Evolutionary conservation across 2,888 invertebrate species (phyloP), one percentile per base, ranked within the genome.

Genomic region (Heliconius aoede): DNA sequence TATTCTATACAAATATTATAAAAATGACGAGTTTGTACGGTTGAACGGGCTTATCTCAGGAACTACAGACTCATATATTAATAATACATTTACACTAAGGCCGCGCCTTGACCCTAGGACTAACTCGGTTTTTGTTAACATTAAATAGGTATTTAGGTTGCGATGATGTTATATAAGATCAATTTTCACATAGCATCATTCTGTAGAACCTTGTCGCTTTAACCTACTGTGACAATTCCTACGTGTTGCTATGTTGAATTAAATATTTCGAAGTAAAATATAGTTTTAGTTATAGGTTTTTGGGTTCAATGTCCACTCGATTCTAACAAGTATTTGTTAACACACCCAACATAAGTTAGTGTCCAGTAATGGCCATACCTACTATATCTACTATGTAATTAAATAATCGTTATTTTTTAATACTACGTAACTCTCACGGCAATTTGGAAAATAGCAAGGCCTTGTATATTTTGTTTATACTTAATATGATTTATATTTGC

Each of bases 321-420:
- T 24, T 24, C n/a, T 65, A 65, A 65, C 32, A 64, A n/a, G 64
- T 68, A 28, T 51, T 30, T 69, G 36, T 72, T n/a, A 58, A 58
- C 32, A 58, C 32, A 71, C 18, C 58, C n/a, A 60, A 15, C 60
- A 26, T 40, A 68, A 24, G n/a, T 71, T 36, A 58, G 28, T 28
- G 46, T 69, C 28, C 74, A 32, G 46, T 68, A 28, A 46, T 28
- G 26, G 67, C 40, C 3, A 26, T 26, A 18, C 58, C 60, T 26
- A 40, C 28, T 24, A 71, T 62, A 58, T 24, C 13, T 36, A 58
- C 36, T 36, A 24, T 73, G 65, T 77, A 78, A 80, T 80, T 80
- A 80, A 79, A 80, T 80, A 73, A 79, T 78, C 77, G 79, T 80
- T 78, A 80, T 55, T 77, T 76, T 80, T 78, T 74, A 78, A 74